Conservation (phyloP, 2,797 vertebrate genomes). For the Tamandua tetradactyla region DNA sequence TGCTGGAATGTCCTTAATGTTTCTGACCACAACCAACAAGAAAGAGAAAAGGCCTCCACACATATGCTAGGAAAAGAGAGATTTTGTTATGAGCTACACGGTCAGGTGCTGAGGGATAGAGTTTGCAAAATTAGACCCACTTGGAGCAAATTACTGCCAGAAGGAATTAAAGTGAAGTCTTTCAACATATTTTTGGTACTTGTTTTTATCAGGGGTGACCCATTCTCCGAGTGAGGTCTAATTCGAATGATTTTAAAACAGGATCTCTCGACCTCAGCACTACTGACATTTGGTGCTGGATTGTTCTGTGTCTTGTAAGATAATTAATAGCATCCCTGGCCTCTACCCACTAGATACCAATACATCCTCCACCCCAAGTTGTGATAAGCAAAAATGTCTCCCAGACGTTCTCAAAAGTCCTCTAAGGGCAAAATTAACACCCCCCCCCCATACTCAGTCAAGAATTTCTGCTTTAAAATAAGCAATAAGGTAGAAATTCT, state of each 20-base stretch:
- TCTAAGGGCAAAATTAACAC: not conserved
- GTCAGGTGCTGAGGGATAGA: not conserved
- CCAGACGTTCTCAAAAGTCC: not conserved
- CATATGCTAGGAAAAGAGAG: not conserved
- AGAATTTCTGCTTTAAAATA: not conserved
- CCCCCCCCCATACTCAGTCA: not conserved
- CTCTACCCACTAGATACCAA: not conserved
- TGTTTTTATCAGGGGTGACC: not conserved
- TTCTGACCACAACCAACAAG: constrained; percentile 8
- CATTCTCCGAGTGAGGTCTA: not conserved
- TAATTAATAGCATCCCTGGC: no score
- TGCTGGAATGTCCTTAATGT: not conserved
- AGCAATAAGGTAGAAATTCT: not conserved
- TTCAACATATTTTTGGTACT: not conserved
- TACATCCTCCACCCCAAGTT: not conserved
- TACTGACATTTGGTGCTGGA: not conserved
- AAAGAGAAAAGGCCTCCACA: not conserved
- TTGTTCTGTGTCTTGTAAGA: not conserved
- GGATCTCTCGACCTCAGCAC: not conserved
- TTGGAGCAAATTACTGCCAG: not conserved
- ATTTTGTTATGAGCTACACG: not conserved
- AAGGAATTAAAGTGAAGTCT: not conserved
- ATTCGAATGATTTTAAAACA: not conserved
- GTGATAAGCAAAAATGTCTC: not conserved
- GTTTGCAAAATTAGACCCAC: not conserved